A percentile compares a stretch with the other conserved stretches of the same genome.
Conservation (phyloP, 2,797 vertebrate genomes). For the Artibeus jamaicensis region DNA sequence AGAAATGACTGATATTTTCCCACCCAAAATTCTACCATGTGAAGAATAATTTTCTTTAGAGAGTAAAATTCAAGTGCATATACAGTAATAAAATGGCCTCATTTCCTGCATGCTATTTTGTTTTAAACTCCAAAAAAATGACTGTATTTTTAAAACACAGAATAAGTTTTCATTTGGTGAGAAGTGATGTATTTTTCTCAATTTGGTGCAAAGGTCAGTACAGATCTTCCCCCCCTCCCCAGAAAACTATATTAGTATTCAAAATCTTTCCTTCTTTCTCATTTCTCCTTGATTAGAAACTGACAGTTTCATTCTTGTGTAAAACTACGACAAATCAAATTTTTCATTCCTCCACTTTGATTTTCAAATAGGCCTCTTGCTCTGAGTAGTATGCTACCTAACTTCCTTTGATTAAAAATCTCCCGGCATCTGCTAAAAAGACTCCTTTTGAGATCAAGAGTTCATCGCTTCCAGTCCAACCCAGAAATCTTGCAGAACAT, state of each 20-base stretch:
- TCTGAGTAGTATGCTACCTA: not conserved
- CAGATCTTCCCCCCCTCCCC: not conserved
- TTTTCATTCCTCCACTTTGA: conserved; percentile 12
- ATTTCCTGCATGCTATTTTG: conserved; percentile 28
- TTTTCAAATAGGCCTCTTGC: conserved; percentile 8
- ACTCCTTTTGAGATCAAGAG: not conserved
- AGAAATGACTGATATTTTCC: not conserved
- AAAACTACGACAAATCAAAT: conserved; percentile 31
- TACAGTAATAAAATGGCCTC: not conserved
- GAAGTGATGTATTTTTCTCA: conserved; percentile 44
- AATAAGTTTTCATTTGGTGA: conserved; percentile 29
- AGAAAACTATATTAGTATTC: not conserved
- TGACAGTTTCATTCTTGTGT: not conserved
- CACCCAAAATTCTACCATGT: conserved; percentile 38
- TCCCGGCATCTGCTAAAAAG: not conserved
- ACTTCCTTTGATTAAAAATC: not conserved
- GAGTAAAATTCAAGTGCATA: conserved; percentile 6
- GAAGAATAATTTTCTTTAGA: conserved; percentile 31
- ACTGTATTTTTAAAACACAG: conserved; percentile 11
- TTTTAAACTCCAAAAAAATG: not conserved
- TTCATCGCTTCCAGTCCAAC: not conserved
- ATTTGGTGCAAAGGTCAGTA: not conserved
- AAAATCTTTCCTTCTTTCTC: conserved; percentile 39
- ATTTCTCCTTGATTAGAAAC: conserved; percentile 7
- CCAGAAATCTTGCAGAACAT: not conserved